Conservation (phyloP, 2,113 vertebrate genomes). For the Pachypanchax playfairii region DNA sequence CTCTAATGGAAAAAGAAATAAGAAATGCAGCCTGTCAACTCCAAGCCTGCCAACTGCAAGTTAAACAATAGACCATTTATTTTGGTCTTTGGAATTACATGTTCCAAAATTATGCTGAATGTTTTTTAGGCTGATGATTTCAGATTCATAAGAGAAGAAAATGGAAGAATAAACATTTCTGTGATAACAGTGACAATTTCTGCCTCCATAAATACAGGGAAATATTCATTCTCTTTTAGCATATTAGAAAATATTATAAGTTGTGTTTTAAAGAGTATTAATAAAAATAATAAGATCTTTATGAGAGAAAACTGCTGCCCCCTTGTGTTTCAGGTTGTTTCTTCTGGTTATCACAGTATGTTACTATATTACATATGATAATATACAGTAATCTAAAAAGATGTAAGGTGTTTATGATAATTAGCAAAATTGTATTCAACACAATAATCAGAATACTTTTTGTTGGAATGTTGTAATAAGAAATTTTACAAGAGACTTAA, state of each 20-base stretch:
- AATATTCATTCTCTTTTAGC: background rate
- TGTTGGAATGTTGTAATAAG: too few species aligned
- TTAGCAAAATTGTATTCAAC: too few species aligned
- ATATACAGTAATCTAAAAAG: too few species aligned
- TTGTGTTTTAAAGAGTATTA: background rate
- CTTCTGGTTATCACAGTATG: too few species aligned
- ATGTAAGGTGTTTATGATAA: too few species aligned
- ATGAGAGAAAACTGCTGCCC: constrained; percentile 65
- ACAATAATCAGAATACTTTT: too few species aligned
- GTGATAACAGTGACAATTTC: background rate
- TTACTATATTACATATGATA: too few species aligned
- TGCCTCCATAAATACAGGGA: background rate
- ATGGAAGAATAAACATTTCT: too few species aligned
- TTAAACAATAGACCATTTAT: constrained; percentile 16
- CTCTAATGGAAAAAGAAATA: constrained; percentile 31
- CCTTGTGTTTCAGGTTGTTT: constrained; percentile 61
- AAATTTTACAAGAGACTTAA: too few species aligned
- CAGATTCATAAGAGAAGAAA: too few species aligned
- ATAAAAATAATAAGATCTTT: background rate
- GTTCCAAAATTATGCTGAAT: too few species aligned
- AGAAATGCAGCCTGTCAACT: constrained; percentile 8
- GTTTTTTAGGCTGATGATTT: background rate
- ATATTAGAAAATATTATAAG: background rate
- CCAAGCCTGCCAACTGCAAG: constrained; percentile 15
- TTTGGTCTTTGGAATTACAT: constrained; percentile 6